Percentiles rank a stretch among this genome's conserved stretches.
Conservation (phyloP, 2,113 vertebrate species). For the Muntiacus reevesi region DNA sequence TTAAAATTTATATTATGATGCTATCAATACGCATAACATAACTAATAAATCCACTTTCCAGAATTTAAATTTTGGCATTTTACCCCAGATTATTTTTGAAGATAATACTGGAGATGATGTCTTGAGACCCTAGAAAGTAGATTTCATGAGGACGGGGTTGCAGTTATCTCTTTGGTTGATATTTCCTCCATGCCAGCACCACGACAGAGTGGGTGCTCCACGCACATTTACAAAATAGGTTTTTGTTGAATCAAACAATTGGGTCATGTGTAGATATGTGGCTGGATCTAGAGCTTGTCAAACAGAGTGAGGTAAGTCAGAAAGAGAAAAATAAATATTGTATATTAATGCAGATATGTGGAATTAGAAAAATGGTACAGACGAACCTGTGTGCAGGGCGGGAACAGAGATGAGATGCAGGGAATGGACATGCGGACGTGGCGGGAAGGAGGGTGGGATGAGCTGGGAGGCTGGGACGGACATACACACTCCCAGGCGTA, state of each 20-base stretch:
- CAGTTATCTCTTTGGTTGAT: neutral
- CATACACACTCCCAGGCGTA: neutral
- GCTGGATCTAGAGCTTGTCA: neutral
- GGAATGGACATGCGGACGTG: neutral
- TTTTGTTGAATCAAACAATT: neutral
- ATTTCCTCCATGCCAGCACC: neutral
- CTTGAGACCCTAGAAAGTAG: neutral
- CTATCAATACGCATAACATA: neutral
- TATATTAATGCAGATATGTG: neutral
- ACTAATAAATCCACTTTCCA: neutral
- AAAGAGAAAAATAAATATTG: neutral
- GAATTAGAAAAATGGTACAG: neutral
- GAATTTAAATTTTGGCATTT: conserved; percentile 2
- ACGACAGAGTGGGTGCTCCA: neutral
- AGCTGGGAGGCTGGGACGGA: fast-evolving
- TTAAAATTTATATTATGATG: neutral
- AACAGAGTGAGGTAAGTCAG: neutral
- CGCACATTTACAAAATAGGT: neutral
- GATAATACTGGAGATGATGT: neutral
- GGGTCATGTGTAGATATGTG: neutral
- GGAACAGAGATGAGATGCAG: neutral
- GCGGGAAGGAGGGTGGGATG: neutral
- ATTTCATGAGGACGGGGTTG: neutral
- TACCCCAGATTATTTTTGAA: neutral
- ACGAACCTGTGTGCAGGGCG: neutral